These are phyloP conservation scores for Alviniconcha strummeri DNA, from an alignment of 2,888 invertebrate species.

Conservation along the genomic window DNA sequence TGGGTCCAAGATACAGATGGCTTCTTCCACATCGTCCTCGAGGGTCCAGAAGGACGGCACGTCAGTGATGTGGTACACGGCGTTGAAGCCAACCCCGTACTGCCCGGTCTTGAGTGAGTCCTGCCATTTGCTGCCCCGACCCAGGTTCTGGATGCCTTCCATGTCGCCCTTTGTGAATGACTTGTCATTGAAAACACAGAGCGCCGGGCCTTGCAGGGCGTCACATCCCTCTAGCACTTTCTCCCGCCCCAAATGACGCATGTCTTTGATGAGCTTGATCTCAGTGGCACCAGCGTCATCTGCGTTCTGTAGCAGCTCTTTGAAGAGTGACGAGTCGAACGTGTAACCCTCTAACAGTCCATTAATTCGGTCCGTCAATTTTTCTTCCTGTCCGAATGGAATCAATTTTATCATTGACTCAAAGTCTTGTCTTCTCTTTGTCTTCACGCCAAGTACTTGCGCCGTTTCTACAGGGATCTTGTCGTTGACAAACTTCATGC, in stretches of 20 bases:
- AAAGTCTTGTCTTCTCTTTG: constrained; percentile 30
- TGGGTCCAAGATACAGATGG: constrained; percentile 58
- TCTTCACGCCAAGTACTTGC: constrained; percentile 47
- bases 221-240: constrained; percentile 48
- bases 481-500: constrained; percentile 40
- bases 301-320: constrained; percentile 69
- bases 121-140: constrained; percentile 62
- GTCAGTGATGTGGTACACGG: constrained; percentile 70
- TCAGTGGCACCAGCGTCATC: constrained; percentile 67
- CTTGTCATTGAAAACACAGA: constrained; percentile 69
- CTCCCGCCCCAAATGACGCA: constrained; percentile 43
- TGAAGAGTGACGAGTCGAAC: constrained; percentile 63
- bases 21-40: constrained; percentile 45
- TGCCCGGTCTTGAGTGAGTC: constrained; percentile 68
- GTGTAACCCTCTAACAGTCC: constrained; percentile 64
- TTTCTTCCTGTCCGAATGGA: constrained; percentile 65
- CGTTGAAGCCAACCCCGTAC: constrained; percentile 71
- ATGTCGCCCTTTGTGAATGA: constrained; percentile 63
- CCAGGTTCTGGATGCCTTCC: constrained; percentile 65
- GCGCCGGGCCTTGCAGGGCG: constrained; percentile 65
- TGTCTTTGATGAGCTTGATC: constrained; percentile 65
- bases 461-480: constrained; percentile 51
- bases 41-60: constrained; percentile 66
- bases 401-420: neutral
- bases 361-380: constrained; percentile 61